These are phyloP conservation scores for Ganaspis brasiliensis DNA, from an alignment of 2,888 invertebrate species.

Conservation along the genomic window DNA sequence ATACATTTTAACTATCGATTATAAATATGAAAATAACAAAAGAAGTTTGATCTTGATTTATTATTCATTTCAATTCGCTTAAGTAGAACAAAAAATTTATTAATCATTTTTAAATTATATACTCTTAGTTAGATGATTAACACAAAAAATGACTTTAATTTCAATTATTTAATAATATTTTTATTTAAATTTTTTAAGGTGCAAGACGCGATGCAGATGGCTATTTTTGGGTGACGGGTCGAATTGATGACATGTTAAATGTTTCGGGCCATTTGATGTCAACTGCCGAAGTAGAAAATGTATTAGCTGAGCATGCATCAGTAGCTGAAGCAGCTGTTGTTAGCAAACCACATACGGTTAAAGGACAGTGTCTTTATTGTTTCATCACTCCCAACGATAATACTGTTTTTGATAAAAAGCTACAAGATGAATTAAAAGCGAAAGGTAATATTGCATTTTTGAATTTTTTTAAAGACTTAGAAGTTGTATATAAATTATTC, in stretches of 20 bases:
- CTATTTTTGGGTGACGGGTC: constrained; percentile 97
- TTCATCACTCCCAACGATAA: constrained; percentile 96
- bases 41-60: background rate
- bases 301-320: constrained; percentile 88
- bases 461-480: too few relatives aligned
- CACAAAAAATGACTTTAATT: too few relatives aligned
- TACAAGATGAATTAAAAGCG: constrained; percentile 88
- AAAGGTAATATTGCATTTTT: constrained; percentile 76
- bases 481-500: too few relatives aligned
- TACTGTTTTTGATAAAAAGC: constrained; percentile 85
- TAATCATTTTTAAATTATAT: too few relatives aligned
- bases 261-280: constrained; percentile 99
- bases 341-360: constrained; percentile 95
- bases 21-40: constrained; percentile 1
- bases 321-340: constrained; percentile 99
- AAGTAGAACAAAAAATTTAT: too few relatives aligned
- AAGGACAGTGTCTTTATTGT: constrained; percentile 98
- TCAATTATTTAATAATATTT: constrained; percentile 20
- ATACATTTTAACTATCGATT: too few relatives aligned
- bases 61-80: background rate
- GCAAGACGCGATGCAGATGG: constrained; percentile 96
- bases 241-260: constrained; percentile 99
- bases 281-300: constrained; percentile 95
- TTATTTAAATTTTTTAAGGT: constrained; percentile 82
- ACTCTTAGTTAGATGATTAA: too few relatives aligned